Conservation (phyloP, 2,113 vertebrate genomes). For the Gymnogyps californianus region DNA sequence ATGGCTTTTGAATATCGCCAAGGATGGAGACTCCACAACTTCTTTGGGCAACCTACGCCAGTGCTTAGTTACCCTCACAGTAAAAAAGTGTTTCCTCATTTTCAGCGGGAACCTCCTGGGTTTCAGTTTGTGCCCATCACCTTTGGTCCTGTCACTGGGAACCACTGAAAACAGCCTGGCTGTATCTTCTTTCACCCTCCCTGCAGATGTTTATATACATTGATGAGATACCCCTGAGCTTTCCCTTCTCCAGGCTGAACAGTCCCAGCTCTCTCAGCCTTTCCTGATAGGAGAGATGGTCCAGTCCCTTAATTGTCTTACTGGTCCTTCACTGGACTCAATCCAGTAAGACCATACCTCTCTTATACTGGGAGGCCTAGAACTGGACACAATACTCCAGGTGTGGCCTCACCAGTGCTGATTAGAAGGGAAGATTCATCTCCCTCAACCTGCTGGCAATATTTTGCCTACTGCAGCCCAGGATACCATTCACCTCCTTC, state of each 20-base stretch:
- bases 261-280: background rate
- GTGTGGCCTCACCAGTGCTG: background rate
- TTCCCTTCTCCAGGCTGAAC: background rate
- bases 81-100: background rate
- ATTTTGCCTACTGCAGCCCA: background rate
- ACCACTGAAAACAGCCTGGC: background rate
- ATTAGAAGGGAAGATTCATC: background rate
- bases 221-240: background rate
- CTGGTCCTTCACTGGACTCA: background rate
- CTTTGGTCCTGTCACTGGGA: background rate
- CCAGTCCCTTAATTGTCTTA: background rate
- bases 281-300: background rate
- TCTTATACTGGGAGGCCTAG: background rate
- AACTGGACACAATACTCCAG: background rate
- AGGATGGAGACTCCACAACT: background rate
- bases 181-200: background rate
- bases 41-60: background rate
- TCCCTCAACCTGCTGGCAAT: rapidly evolving
- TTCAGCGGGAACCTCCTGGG: background rate
- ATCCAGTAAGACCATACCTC: background rate
- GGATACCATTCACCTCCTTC: too few species aligned
- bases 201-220: background rate
- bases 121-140: background rate
- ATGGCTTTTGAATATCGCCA: background rate
- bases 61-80: rapidly evolving